These are phyloP conservation scores for Carassius auratus DNA, from an alignment of 2,113 vertebrate genomes.

Conservation along the genomic window DNA sequence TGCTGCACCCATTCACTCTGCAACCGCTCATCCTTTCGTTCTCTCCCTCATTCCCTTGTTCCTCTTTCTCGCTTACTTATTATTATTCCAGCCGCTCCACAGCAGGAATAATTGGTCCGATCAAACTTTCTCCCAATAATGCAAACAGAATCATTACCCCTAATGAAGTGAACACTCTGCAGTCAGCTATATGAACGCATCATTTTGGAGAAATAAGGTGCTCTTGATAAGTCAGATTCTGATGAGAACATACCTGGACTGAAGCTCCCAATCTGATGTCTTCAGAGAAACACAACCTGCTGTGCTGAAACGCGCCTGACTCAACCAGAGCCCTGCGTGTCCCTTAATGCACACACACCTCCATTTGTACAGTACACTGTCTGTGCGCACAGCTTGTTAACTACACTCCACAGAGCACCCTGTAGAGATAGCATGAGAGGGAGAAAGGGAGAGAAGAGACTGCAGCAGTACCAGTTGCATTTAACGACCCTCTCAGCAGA, in stretches of 20 bases:
- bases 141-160: conserved; percentile 56
- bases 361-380: conserved; percentile 5
- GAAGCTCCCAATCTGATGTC: conserved; percentile 2
- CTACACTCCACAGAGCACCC: background rate
- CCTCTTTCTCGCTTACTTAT: no score
- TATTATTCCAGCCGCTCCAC: no score
- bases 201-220: background rate
- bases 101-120: conserved; percentile 63
- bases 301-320: background rate
- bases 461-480: conserved; percentile 34
- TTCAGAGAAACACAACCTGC: conserved; percentile 9
- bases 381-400: conserved; percentile 40
- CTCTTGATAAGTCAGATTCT: background rate
- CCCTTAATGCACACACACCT: conserved; percentile 10
- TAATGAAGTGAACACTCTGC: conserved; percentile 59
- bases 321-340: background rate
- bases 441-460: conserved; percentile 38
- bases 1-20: conserved; percentile 4
- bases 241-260: background rate
- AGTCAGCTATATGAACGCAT: no score
- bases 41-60: background rate
- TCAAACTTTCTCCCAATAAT: conserved; percentile 60
- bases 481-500: conserved; percentile 31
- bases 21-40: conserved; percentile 11
- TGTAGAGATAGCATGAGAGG: conserved; percentile 35